Evolutionary conservation across 2,888 invertebrate genomes (phyloP).

Genomic region (Pseudanteris insignis): DNA sequence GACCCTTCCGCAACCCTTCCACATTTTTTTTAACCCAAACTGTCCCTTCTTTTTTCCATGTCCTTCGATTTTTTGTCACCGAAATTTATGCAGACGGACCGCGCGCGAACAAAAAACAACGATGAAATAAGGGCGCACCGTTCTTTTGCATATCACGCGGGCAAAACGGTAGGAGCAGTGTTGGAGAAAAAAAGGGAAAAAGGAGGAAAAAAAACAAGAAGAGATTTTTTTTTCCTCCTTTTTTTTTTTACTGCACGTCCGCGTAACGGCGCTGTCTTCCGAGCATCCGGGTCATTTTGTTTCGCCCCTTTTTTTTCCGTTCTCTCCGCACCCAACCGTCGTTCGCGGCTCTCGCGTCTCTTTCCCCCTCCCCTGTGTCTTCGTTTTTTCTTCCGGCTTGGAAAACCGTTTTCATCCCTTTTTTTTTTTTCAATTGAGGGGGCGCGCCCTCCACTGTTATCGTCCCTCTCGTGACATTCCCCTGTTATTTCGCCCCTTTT

Average conservation of each 20-base stretch:
- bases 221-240: too few relatives aligned
- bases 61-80: too few relatives aligned
- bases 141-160: slow-evolving; percentile 27
- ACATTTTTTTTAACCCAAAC: too few relatives aligned
- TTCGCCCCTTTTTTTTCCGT: slow-evolving; percentile 47
- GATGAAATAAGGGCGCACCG: slow-evolving; percentile 50
- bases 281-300: slow-evolving; percentile 52
- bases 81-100: too few relatives aligned
- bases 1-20: too few relatives aligned
- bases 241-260: slow-evolving; percentile 35
- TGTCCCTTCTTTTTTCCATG: too few relatives aligned
- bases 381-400: slow-evolving; percentile 42
- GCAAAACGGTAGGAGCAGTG: background rate
- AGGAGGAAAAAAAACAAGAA: slow-evolving; percentile 31
- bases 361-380: slow-evolving; percentile 39
- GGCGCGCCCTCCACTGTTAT: slow-evolving; percentile 43
- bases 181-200: slow-evolving; percentile 1
- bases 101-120: slow-evolving; percentile 48
- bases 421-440: slow-evolving; percentile 36
- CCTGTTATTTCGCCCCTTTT: slow-evolving; percentile 46
- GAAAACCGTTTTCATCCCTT: slow-evolving; percentile 42
- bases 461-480: slow-evolving; percentile 45
- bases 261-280: slow-evolving; percentile 49
- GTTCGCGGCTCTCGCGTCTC: slow-evolving; percentile 40
- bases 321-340: slow-evolving; percentile 40